These are phyloP conservation scores for Amphipyra tragopoginis DNA, from an alignment of 2,888 invertebrate genomes.

Conservation along the genomic window DNA sequence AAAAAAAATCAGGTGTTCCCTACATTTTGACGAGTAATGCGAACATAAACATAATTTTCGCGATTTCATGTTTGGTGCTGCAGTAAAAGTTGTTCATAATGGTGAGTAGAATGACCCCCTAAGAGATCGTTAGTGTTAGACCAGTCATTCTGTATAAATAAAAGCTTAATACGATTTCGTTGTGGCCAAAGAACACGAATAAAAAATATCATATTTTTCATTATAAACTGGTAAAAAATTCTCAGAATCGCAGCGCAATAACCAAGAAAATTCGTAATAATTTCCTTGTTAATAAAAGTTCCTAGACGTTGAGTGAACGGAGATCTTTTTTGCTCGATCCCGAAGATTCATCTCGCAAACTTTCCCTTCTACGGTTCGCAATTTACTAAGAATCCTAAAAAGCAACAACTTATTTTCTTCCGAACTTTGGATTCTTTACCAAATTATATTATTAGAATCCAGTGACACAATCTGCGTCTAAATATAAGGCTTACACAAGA, in stretches of 20 bases:
- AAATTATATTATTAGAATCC: slow-evolving; percentile 3
- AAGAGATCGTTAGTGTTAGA: too few species aligned
- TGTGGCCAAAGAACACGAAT: too few species aligned
- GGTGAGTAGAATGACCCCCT: too few species aligned
- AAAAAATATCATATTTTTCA: not conserved
- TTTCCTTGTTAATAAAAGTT: slow-evolving; percentile 55
- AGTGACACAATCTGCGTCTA: too few species aligned
- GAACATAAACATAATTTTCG: too few species aligned
- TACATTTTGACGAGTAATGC: too few species aligned
- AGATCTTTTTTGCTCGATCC: slow-evolving; percentile 35
- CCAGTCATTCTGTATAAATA: too few species aligned
- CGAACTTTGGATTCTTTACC: slow-evolving; percentile 23
- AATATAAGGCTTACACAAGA: too few species aligned
- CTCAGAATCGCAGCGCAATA: slow-evolving; percentile 27
- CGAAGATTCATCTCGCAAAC: slow-evolving; percentile 37
- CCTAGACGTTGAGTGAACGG: slow-evolving; percentile 45
- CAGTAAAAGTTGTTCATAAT: too few species aligned
- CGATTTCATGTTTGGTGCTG: too few species aligned
- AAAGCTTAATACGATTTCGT: too few species aligned
- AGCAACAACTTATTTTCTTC: slow-evolving; percentile 47
- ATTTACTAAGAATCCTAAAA: slow-evolving; percentile 48
- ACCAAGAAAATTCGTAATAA: slow-evolving; percentile 51
- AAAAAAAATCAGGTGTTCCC: too few species aligned
- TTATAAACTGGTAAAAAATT: slow-evolving; percentile 10
- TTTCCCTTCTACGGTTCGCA: slow-evolving; percentile 34